phyloP scores from a whole-genome alignment of 2,888 invertebrate species.

The Trachelus stipa region DNA sequence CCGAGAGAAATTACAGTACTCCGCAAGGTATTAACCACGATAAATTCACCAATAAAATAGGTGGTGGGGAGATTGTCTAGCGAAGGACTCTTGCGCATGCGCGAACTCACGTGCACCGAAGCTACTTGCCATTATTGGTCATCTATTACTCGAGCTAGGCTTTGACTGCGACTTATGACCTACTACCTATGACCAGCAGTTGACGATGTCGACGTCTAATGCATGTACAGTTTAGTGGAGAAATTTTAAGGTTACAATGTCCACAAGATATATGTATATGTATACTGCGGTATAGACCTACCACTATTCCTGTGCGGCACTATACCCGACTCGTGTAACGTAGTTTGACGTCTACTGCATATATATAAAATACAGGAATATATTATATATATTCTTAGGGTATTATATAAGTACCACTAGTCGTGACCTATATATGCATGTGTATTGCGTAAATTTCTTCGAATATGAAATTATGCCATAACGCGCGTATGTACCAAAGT shows the following conservation, averaged over 20 bases:
- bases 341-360: background rate
- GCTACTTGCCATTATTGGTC: background rate
- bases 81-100: background rate
- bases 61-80: background rate
- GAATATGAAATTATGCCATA: background rate
- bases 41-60: background rate
- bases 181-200: slow-evolving; percentile 8
- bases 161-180: slow-evolving; percentile 20
- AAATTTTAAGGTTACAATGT: background rate
- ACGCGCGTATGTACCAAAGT: background rate
- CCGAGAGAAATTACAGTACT: background rate
- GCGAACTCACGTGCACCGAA: slow-evolving; percentile 7
- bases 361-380: background rate
- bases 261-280: no score
- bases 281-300: no score
- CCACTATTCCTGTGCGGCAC: background rate
- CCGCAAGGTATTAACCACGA: background rate
- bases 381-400: background rate
- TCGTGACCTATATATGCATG: background rate
- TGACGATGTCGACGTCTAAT: background rate
- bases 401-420: background rate
- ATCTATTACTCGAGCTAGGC: background rate
- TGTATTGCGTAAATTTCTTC: background rate
- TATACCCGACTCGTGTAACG: background rate
- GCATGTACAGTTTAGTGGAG: background rate